Conservation (phyloP, 2,797 vertebrate genomes). For the Aythya fuligula region DNA sequence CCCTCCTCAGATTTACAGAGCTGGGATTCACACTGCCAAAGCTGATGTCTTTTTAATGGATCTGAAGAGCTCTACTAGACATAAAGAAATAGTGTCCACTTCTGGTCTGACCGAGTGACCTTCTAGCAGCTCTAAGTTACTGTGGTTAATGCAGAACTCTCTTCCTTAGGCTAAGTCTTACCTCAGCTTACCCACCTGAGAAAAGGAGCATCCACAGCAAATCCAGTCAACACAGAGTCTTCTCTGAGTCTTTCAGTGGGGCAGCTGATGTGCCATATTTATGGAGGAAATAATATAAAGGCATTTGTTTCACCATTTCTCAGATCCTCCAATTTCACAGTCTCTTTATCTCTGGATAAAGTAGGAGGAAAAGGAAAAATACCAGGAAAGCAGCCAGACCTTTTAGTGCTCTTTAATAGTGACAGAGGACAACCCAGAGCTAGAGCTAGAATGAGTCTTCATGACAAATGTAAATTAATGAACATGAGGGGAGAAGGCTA, state of each 20-base stretch:
- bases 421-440: not conserved
- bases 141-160: not conserved
- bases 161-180: not conserved
- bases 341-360: not conserved
- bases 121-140: not conserved
- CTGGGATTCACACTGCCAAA: not conserved
- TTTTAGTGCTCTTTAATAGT: not conserved
- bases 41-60: rapidly evolving
- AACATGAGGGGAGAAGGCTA: not conserved
- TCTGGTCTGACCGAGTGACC: not conserved
- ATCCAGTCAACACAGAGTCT: not conserved
- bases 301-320: not conserved
- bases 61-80: not conserved
- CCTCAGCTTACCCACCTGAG: not conserved
- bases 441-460: not conserved
- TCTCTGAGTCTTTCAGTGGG: not conserved
- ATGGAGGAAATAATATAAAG: not conserved
- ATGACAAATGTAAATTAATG: not conserved
- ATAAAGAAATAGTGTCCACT: not conserved
- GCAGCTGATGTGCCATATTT: not conserved
- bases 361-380: not conserved
- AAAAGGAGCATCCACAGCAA: not conserved
- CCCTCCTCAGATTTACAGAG: not conserved
- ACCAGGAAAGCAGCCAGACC: not conserved
- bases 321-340: not conserved